Percentiles rank a stretch among this genome's conserved stretches.
Conservation (phyloP, 2,113 vertebrate genomes). For the Poeciliopsis prolifica region DNA sequence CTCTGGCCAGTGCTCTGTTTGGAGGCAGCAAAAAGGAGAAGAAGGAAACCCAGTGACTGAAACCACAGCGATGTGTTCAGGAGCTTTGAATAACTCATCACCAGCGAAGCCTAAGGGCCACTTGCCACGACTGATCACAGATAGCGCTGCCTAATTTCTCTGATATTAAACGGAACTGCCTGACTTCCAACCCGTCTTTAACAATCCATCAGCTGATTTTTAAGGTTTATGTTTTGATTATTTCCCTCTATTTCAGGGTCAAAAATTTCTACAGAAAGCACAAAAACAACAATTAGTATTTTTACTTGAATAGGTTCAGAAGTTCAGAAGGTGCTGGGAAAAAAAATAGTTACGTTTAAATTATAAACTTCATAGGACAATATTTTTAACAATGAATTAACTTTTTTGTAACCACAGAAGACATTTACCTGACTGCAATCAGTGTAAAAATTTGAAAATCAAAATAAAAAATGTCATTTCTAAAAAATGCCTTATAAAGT, state of each 20-base stretch:
- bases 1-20: not conserved
- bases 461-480: not conserved
- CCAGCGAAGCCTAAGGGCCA: slow-evolving; percentile 23
- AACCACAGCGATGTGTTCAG: not conserved
- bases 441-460: not conserved
- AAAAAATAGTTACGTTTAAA: not conserved
- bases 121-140: not conserved
- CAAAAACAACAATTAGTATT: not conserved
- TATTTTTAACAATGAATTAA: not conserved
- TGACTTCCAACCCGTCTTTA: not conserved
- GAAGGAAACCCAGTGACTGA: slow-evolving; percentile 15
- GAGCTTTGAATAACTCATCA: slow-evolving; percentile 28
- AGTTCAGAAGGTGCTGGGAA: slow-evolving; percentile 2
- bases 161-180: not conserved
- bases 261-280: slow-evolving; percentile 7
- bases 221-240: not conserved
- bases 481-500: not conserved
- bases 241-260: not conserved
- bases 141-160: slow-evolving; percentile 12
- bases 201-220: slow-evolving; percentile 3
- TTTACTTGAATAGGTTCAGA: not conserved
- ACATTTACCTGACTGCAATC: not conserved
- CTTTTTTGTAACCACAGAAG: not conserved
- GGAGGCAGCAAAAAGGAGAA: slow-evolving; percentile 17
- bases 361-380: not conserved